These are phyloP conservation scores for Denticeps clupeoides DNA, from an alignment of 2,797 vertebrate species.

Conservation along the genomic window DNA sequence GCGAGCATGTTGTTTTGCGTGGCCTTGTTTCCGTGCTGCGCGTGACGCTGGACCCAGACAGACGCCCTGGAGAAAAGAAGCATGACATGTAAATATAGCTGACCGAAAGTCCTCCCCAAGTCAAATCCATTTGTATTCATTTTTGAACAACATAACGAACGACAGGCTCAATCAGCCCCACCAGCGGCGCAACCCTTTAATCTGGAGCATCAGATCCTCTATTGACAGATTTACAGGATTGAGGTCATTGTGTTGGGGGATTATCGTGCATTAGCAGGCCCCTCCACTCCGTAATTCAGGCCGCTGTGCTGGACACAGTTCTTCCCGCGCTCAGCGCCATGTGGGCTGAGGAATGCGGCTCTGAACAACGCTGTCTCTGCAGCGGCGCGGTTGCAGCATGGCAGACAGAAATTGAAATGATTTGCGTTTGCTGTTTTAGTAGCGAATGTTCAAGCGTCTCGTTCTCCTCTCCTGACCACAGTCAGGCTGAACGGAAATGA, in stretches of 20 bases:
- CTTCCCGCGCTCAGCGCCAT: conserved; percentile 10
- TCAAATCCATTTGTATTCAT: not conserved
- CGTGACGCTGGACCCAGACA: too few species aligned
- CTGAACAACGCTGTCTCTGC: too few species aligned
- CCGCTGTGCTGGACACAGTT: conserved; percentile 28
- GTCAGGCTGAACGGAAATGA: too few species aligned
- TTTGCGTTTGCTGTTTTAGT: too few species aligned
- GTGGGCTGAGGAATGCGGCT: too few species aligned
- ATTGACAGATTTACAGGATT: conserved; percentile 66
- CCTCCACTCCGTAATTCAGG: conserved; percentile 42
- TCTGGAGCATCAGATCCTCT: conserved; percentile 53
- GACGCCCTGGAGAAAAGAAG: too few species aligned
- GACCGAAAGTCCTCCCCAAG: not conserved
- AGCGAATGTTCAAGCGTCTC: too few species aligned
- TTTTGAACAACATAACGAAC: conserved; percentile 16
- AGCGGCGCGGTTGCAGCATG: too few species aligned
- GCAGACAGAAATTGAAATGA: too few species aligned
- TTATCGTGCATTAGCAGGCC: conserved; percentile 58
- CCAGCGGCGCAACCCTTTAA: conserved; percentile 50
- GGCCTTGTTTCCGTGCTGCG: too few species aligned
- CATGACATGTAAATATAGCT: not conserved
- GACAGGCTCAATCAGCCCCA: conserved; percentile 28
- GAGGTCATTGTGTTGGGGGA: conserved; percentile 63
- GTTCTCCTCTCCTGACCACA: too few species aligned
- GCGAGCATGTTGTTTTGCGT: too few species aligned